Percentiles rank a stretch among this genome's conserved stretches.
Conservation (phyloP, 2,797 vertebrate species). For the Alauda arvensis region DNA sequence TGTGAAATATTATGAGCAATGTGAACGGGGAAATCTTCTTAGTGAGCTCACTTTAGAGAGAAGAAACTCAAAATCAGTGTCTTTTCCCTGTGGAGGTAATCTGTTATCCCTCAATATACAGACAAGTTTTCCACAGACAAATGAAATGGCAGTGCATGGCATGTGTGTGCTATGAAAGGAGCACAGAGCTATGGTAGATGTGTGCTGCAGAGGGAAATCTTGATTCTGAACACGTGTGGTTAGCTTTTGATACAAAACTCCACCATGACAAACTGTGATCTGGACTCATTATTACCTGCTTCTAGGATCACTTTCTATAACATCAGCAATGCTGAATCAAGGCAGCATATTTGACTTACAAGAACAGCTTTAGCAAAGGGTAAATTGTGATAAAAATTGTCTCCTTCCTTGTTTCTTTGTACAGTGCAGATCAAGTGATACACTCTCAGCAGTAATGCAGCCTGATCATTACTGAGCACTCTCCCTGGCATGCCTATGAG, state of each 20-base stretch:
- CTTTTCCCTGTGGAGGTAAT: constrained; percentile 44
- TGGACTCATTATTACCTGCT: constrained; percentile 21
- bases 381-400: constrained; percentile 45
- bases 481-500: constrained; percentile 57
- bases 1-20: not conserved
- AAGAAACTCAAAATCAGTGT: not conserved
- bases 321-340: constrained; percentile 1
- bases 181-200: not conserved
- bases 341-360: constrained; percentile 20
- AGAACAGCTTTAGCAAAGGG: constrained; percentile 10
- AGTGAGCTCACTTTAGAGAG: not conserved
- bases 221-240: constrained; percentile 7
- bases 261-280: not conserved
- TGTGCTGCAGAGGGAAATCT: not conserved
- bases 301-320: constrained; percentile 16
- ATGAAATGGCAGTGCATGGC: not conserved
- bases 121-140: constrained; percentile 1
- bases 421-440: constrained; percentile 54
- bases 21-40: not conserved
- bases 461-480: constrained; percentile 55
- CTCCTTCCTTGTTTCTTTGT: constrained; percentile 44
- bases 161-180: not conserved
- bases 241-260: constrained; percentile 32
- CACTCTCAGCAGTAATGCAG: constrained; percentile 47
- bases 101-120: constrained; percentile 19